Base-by-base conservation (phyloP, 2,113 vertebrate species). In the Suncus etruscus region DNA sequence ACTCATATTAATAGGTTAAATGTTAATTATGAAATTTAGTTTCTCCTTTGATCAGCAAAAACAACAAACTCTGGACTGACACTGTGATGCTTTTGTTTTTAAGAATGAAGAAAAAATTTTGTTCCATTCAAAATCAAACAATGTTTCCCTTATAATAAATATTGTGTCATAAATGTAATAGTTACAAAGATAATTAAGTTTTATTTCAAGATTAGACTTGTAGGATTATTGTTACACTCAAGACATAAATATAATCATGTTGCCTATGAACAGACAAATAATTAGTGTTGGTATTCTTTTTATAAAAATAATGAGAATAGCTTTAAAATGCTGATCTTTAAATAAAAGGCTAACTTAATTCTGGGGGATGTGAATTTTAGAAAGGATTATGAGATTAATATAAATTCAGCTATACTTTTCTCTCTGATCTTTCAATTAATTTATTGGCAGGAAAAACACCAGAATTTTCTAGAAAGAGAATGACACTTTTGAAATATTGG, bases 31-130 rank as follows among this genome's bases (percentile, higher is more conserved):
- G 6, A 12, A 16, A 91, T 68, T 48, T 85, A 85, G 32, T 20
- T 83, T 91, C 83, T 66, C 86, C 47, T 73, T 83, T 83, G 25
- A 88, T 94, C 75, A 93, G 27, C 9, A 83, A 92, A 92, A 86
- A 29, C 24, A 86, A 29, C 8, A 66, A 66, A 79, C 27, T 90
- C 90, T 74, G 89, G 48, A 80, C 1, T 72, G 16, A 70, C 2
- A 27, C 3, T 82, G 11, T 58, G 27, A 51, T 87, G 32, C 11
- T 76, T 25, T 14, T 73, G 3, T 2, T 77, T 86, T 93, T 68
- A 86, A 88, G 20, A 54, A 73, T 70, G 8, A 72, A 66, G 27
- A 32, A 79, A 79, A 66, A 48, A 0, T 75, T 51, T 74, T 83
- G 76, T 86, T 3, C 39, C 87, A 79, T 77, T 1, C 10, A 68